These are phyloP conservation scores for Cyclina sinensis DNA, from an alignment of 1,140 invertebrate genomes.

Conservation along the genomic window DNA sequence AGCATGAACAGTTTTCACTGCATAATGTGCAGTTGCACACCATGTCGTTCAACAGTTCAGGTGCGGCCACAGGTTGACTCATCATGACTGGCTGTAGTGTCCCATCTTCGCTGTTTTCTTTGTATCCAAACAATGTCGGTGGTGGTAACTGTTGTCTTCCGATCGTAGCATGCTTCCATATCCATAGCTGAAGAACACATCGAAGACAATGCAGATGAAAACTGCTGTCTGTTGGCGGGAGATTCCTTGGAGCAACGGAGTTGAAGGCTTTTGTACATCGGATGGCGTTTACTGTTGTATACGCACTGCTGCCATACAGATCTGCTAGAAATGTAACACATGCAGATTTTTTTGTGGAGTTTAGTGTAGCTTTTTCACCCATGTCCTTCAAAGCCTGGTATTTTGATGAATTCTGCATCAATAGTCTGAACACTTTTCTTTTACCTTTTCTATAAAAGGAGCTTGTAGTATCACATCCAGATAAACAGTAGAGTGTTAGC, in stretches of 20 bases:
- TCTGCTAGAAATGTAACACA: background rate
- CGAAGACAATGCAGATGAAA: no score
- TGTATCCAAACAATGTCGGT: background rate
- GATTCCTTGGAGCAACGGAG: no score
- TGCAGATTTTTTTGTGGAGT: background rate
- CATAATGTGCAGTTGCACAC: background rate
- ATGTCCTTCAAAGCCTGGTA: background rate
- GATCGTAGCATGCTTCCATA: background rate
- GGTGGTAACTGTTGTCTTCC: background rate
- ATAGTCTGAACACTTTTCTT: background rate
- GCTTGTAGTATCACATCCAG: background rate
- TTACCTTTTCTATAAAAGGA: background rate
- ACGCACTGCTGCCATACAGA: no score
- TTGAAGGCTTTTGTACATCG: no score
- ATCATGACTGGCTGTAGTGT: background rate
- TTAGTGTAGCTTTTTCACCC: background rate
- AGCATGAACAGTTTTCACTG: background rate
- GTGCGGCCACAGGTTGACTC: background rate
- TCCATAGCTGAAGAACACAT: no score
- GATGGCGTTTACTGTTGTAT: no score
- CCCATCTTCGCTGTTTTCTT: background rate
- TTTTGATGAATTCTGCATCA: background rate
- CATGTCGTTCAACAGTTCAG: conserved; percentile 8
- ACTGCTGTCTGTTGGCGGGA: no score
- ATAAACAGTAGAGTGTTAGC: background rate